Evolutionary conservation across 2,888 invertebrate species (phyloP), one percentile per base, ranked within the genome.

Genomic region (Laspeyria flexula): DNA sequence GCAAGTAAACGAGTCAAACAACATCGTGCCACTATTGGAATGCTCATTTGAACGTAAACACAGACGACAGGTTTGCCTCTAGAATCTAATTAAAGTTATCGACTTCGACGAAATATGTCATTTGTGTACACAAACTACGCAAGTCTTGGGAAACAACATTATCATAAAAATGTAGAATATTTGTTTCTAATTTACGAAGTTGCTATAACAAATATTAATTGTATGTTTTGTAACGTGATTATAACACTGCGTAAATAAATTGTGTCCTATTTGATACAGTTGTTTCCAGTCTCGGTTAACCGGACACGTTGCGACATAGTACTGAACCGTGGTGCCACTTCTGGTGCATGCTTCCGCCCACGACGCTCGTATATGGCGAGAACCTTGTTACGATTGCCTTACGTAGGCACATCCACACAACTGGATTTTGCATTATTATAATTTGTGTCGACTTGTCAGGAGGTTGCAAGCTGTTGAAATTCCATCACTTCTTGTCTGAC

Each of bases 291-390:
- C 37, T 54, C 61, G 60, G 54, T 25, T 65, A 60, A 63, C 53
- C 63, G 51, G 70, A 71, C 65, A 61, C 58, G 66, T 44, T 78
- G 65, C 79, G 71, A 69, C 75, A 77, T 53, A 43, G 55, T 53
- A 59, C 56, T 60, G 62, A 67, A 61, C 54, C 69, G 70, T 55
- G 61, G 64, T 63, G 65, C 55, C 61, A 69, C 59, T 66, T 67
- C 64, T 65, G 77, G 61, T 75, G 81, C 79, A 80, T 73, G 73
- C 79, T 87, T 88, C 89, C 90, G 87, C 90, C 90, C 87, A 90
- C 89, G 43, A 53, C 29, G 55, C 62, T 73, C 79, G 42, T 80
- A 85, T 85, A 88, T 72, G 86, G 88, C 70, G 69, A 72, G 79
- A 80, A 77, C 89, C 89, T 90, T 86, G 87, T 80, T 80, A 79